phyloP scores from a whole-genome alignment of 2,797 vertebrate genomes.

The Brotula barbata region DNA sequence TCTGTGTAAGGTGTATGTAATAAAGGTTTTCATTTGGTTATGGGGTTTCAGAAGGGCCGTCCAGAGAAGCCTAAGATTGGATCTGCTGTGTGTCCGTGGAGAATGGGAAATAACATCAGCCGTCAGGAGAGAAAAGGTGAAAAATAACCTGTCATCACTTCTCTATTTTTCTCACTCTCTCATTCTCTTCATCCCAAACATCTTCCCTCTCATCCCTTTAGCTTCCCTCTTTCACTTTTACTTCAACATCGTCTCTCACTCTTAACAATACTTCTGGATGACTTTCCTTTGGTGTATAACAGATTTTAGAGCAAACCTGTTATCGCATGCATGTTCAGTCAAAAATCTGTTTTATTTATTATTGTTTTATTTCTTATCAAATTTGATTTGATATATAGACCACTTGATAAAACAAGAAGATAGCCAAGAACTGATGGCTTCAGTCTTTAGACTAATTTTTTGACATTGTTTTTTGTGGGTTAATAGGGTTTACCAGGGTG shows the following conservation, averaged over 20 bases:
- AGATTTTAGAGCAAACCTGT: too few species aligned
- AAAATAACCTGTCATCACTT: constrained; percentile 87
- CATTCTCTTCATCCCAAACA: constrained; percentile 24
- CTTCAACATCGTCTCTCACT: constrained; percentile 21
- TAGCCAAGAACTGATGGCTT: too few species aligned
- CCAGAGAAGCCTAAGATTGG: constrained; percentile 80
- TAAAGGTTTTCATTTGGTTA: constrained; percentile 83
- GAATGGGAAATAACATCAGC: constrained; percentile 76
- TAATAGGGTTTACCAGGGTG: too few species aligned
- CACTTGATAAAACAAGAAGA: neutral
- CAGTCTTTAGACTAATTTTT: too few species aligned
- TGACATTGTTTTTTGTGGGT: too few species aligned
- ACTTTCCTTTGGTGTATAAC: constrained; percentile 4
- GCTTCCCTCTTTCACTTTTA: constrained; percentile 1
- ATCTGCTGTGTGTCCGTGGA: constrained; percentile 76
- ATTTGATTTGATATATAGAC: neutral
- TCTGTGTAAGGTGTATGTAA: constrained; percentile 65
- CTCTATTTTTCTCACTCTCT: constrained; percentile 31
- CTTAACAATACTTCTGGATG: neutral
- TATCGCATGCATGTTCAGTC: too few species aligned
- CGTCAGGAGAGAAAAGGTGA: constrained; percentile 79
- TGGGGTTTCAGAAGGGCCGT: constrained; percentile 70
- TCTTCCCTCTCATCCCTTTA: constrained; percentile 26
- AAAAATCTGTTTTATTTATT: too few species aligned
- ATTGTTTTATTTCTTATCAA: too few species aligned